Base-by-base conservation (phyloP, 2,888 invertebrate genomes). In the Trilocha varians region DNA sequence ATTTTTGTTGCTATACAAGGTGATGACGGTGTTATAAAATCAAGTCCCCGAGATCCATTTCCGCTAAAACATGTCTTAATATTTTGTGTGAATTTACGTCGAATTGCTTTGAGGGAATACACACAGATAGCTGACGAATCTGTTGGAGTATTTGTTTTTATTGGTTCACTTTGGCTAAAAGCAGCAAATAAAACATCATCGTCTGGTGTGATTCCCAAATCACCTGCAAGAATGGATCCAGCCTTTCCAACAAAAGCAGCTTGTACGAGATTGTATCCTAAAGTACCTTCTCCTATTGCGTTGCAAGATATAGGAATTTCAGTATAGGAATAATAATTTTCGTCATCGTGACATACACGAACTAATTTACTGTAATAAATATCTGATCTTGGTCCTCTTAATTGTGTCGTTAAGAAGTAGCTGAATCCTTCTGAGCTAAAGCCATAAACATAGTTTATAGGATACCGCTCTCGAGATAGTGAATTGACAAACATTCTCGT, bases 121-220 rank as follows among this genome's bases (percentile, higher is more conserved):
- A 98, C 94, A 82, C 99, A 99, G 33, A 99, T 87, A 3, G 97
- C 99, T 60, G 93, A 91, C 59, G 89, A 78, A 63, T 90, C 77
- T 32, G 89, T 89, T 41, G 93, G 91, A 53, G 89, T 88, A 67
- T 91, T 90, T 45, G 91, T 89, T 58, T 87, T 88, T 52, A 90
- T 88, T 6, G 88, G 90, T 79, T 91, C 91, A 62, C 96, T 94
- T 70, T 95, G 93, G 53, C 97, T 93, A 78, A 99, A 99, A 37
- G 97, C 96, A 6, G 95, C 97, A 77, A 96, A 99, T 18, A 99
- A 88, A 32, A 99, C 98, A 74, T 98, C 97, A 68, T 98, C 97
- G 70, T 95, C 93, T 45, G 95, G 93, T 25, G 95, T 95, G 57
- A 97, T 96, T 40, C 94, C 95, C 41, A 99, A 84, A 66, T 93